Conservation (phyloP, 2,888 invertebrate genomes). For the Drosophila stalkeri region DNA sequence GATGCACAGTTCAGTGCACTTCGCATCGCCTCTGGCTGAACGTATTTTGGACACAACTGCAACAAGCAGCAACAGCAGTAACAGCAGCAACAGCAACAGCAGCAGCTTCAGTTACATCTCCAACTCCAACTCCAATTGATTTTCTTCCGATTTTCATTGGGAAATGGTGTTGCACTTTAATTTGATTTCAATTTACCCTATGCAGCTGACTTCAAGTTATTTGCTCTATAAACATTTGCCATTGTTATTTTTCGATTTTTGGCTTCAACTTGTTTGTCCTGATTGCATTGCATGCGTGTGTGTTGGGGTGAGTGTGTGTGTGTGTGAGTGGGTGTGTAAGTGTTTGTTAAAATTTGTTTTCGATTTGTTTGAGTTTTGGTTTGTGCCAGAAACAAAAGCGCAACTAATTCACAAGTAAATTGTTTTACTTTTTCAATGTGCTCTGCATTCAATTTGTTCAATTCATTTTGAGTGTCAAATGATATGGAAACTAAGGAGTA, state of each 20-base stretch:
- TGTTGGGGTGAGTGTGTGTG: background rate
- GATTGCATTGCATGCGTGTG: conserved; percentile 44
- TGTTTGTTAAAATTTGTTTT: conserved; percentile 45
- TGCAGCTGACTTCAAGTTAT: conserved; percentile 1
- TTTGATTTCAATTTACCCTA: conserved; percentile 63
- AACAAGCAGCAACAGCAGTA: conserved; percentile 12
- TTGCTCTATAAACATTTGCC: conserved; percentile 29
- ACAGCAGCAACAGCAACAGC: background rate
- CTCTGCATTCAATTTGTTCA: conserved; percentile 1
- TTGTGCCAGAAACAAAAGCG: conserved; percentile 17
- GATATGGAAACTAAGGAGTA: background rate
- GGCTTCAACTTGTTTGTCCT: conserved; percentile 46
- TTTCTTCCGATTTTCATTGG: conserved; percentile 60
- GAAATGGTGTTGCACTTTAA: conserved; percentile 64
- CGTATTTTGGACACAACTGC: conserved; percentile 43
- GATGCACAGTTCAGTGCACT: conserved; percentile 50
- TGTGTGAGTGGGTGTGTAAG: background rate
- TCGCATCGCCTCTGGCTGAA: conserved; percentile 35
- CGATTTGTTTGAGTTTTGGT: conserved; percentile 44
- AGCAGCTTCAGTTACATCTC: conserved; percentile 32
- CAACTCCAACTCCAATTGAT: conserved; percentile 54
- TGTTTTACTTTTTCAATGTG: conserved; percentile 4
- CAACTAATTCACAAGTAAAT: conserved; percentile 43
- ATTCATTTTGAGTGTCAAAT: conserved; percentile 5
- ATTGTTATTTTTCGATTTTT: conserved; percentile 40